These are phyloP conservation scores for Ammodytes dubius DNA, from an alignment of 2,113 vertebrate species.

Conservation along the genomic window DNA sequence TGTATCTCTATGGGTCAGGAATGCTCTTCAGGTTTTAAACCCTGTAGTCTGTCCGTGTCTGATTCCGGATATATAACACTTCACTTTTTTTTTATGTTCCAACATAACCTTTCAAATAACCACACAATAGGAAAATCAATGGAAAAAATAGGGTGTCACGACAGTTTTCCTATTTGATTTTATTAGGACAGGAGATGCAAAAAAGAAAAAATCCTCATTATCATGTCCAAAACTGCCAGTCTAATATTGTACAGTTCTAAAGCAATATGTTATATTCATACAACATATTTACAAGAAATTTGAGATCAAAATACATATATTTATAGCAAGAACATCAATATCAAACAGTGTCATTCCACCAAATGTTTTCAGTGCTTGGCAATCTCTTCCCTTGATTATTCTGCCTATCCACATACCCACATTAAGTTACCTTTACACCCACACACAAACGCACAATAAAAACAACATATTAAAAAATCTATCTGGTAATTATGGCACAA, in stretches of 20 bases:
- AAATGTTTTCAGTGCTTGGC: constrained; percentile 45
- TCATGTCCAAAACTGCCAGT: neutral
- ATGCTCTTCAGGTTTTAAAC: neutral
- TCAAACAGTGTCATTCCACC: neutral
- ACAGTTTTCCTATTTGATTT: constrained; percentile 21
- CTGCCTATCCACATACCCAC: neutral
- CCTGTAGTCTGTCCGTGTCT: neutral
- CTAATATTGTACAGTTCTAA: neutral
- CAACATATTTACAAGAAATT: constrained; percentile 23
- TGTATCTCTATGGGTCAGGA: neutral
- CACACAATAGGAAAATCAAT: neutral
- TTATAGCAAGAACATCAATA: constrained; percentile 22
- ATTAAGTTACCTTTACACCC: neutral
- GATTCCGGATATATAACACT: neutral
- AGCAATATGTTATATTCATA: constrained; percentile 8
- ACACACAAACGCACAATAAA: constrained; percentile 21
- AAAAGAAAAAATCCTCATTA: constrained; percentile 8
- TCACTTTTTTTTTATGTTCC: too few relatives aligned
- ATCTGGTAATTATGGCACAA: constrained; percentile 10
- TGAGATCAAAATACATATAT: neutral
- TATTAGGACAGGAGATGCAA: constrained; percentile 38
- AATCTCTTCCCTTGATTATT: constrained; percentile 7
- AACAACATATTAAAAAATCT: neutral
- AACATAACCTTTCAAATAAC: neutral
- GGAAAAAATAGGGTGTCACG: neutral